Conservation (phyloP, 2,113 vertebrate genomes). For the Microcebus murinus region DNA sequence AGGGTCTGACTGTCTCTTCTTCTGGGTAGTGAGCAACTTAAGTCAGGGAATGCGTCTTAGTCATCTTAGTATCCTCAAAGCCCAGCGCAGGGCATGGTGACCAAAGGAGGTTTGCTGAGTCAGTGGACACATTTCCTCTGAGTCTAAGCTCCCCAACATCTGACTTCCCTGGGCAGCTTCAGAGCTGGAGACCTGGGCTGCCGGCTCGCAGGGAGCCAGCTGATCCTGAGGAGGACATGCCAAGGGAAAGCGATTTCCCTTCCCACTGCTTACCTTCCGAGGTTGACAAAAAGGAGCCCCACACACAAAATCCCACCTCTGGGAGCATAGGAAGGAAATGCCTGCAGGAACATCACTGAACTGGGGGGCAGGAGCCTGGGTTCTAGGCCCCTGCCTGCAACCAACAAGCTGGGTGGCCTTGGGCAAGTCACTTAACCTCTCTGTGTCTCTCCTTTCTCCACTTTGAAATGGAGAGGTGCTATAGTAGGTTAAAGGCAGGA, state of each 20-base stretch:
- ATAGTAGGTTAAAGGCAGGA: background rate
- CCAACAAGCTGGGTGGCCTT: background rate
- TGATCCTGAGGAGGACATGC: background rate
- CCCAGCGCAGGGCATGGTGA: background rate
- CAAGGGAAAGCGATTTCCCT: background rate
- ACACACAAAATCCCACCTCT: background rate
- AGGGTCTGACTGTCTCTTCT: background rate
- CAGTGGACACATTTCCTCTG: background rate
- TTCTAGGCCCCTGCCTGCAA: background rate
- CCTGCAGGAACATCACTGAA: background rate
- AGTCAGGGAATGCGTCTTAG: background rate
- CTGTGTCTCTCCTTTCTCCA: background rate
- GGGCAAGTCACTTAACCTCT: background rate
- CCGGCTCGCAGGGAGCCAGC: background rate
- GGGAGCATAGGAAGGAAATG: background rate
- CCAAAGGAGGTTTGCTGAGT: background rate
- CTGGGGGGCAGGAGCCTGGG: background rate
- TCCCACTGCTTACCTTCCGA: background rate
- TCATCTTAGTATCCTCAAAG: background rate
- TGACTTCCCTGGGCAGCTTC: background rate
- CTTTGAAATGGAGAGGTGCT: background rate
- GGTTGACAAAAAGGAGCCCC: background rate
- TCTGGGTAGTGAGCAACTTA: background rate
- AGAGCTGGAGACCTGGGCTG: background rate
- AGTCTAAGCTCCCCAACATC: background rate